Evolutionary conservation across 2,113 vertebrate species (phyloP), one percentile per base, ranked within the genome.

Genomic region (Sakesphorus luctuosus): DNA sequence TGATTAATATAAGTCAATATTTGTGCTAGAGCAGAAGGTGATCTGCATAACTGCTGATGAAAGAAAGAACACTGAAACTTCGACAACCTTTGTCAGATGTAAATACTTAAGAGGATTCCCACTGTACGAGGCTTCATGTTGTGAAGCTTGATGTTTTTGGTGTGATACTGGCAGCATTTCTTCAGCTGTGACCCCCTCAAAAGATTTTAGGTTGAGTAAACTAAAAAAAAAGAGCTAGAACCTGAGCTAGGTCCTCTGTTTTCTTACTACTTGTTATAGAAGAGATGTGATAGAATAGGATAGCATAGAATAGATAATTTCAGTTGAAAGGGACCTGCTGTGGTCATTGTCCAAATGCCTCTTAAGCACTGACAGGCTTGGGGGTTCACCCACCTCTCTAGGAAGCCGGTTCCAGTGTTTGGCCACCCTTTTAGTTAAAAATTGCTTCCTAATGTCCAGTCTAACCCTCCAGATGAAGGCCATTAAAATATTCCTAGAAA

Each of bases 1-100:
- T 93, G 84, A 97, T 95, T 94, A 92, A 96, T 96, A 93, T 90
- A 93, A 96, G 93, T 96, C 96, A 92, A 91, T 97, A 91, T 91
- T 94, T 95, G 81, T 76, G 72, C 71, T 94, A 91, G 61, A 94
- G 85, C 80, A 91, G 68, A 84, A 84, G 73, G 83, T 87, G 91
- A 95, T 95, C 87, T 97, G 78, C 44, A 14, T 97, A 97, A 93
- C 68, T 97, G 65, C 75, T 95, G 86, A 74, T 91, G 87, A 93
- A 90, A 87, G 71, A 82, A 38, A 53, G 50, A 91, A 59, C 36
- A 85, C 31, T n/a, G 85, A 75, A 71, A 71, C 62, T 89, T 79
- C 53, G 74, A 7, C 12, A 10, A 2, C 3, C 15, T 53, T 7
- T 44, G 14, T 75, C 65, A 62, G 55, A 77, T 78, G 33, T 58